Conservation (phyloP, 2,888 invertebrate species). For the Hirtodrosophila cameraria region DNA sequence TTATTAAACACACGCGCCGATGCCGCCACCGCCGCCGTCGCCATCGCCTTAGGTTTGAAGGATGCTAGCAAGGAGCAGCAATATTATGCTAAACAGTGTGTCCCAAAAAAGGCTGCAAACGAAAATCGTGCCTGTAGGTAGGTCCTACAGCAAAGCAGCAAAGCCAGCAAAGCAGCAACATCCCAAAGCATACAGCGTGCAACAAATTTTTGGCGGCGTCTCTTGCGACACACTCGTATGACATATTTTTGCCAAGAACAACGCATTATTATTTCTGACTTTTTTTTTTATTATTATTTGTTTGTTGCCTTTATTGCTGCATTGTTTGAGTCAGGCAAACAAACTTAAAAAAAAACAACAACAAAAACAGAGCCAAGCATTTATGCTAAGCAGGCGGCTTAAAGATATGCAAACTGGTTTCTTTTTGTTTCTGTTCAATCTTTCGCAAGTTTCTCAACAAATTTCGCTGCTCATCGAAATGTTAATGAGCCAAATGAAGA, state of each 20-base stretch:
- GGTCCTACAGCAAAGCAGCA: constrained; percentile 26
- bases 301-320: constrained; percentile 48
- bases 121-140: constrained; percentile 73
- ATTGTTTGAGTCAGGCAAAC: constrained; percentile 42
- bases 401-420: constrained; percentile 67
- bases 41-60: constrained; percentile 22
- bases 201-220: constrained; percentile 83
- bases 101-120: constrained; percentile 78
- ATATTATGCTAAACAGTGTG: constrained; percentile 77
- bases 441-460: constrained; percentile 33
- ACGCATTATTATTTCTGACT: constrained; percentile 52
- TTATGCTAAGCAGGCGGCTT: constrained; percentile 51
- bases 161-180: neutral
- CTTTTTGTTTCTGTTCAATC: constrained; percentile 12
- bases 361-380: constrained; percentile 17
- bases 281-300: constrained; percentile 8
- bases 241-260: constrained; percentile 74
- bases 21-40: constrained; percentile 25
- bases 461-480: constrained; percentile 59
- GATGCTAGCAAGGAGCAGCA: constrained; percentile 38
- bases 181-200: constrained; percentile 34
- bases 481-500: constrained; percentile 57
- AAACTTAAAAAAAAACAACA: constrained; percentile 1
- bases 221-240: constrained; percentile 83
- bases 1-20: constrained; percentile 78